Percentiles rank a stretch among this genome's conserved stretches.
These are phyloP conservation scores for Gadopsis marmoratus DNA, from an alignment of 2,797 vertebrate species.

Conservation along the genomic window DNA sequence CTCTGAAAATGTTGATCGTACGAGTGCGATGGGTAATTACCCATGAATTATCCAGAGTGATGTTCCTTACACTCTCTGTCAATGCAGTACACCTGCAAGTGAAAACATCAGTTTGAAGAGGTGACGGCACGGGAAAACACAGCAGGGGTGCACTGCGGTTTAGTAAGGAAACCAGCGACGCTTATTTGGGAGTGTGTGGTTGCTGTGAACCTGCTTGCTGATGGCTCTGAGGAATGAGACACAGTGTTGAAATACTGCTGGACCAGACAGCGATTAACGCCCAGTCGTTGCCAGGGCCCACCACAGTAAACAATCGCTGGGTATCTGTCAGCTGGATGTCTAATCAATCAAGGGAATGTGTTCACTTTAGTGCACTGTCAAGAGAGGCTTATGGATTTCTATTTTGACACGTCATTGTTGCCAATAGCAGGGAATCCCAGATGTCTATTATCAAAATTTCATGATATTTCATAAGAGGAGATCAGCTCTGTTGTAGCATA, in stretches of 20 bases:
- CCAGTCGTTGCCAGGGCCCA: conserved; percentile 77
- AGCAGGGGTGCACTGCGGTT: conserved; percentile 24
- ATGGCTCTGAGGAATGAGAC: conserved; percentile 75
- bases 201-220: conserved; percentile 54
- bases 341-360: conserved; percentile 80
- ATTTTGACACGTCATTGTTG: conserved; percentile 77
- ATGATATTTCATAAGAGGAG: conserved; percentile 57
- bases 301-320: conserved; percentile 81
- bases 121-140: conserved; percentile 18
- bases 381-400: conserved; percentile 77
- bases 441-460: conserved; percentile 71
- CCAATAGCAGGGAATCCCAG: conserved; percentile 71
- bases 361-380: conserved; percentile 83
- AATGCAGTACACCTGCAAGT: conserved; percentile 42
- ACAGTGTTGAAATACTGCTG: conserved; percentile 82
- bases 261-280: conserved; percentile 82
- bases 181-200: conserved; percentile 49
- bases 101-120: conserved; percentile 42
- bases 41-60: conserved; percentile 52
- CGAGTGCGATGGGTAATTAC: conserved; percentile 62
- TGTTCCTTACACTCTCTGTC: conserved; percentile 24
- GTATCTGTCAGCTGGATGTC: conserved; percentile 78
- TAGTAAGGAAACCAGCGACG: conserved; percentile 35
- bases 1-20: conserved; percentile 42
- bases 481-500: conserved; percentile 42